Percentiles rank a stretch among this genome's conserved stretches.
phyloP scores from a whole-genome alignment of 2,888 invertebrate species.

The Ferdinandea cuprea region DNA sequence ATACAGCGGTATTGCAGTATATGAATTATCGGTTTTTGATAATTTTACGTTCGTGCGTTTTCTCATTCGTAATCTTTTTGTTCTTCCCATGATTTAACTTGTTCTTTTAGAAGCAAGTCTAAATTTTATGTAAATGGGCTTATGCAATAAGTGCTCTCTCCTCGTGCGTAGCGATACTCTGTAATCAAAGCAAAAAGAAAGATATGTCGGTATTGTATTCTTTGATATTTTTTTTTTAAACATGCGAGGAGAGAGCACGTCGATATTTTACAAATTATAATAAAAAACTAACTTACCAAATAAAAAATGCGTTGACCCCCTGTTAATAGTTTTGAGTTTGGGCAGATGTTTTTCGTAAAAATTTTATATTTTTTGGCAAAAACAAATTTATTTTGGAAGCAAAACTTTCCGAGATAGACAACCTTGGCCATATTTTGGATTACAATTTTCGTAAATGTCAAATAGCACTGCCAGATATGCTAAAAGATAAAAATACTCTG shows the following conservation, averaged over 20 bases:
- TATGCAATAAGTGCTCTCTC: constrained; percentile 58
- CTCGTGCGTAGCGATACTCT: constrained; percentile 39
- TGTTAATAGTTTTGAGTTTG: constrained; percentile 29
- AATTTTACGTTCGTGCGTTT: constrained; percentile 24
- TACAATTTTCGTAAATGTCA: constrained; percentile 21
- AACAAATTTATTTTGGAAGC: constrained; percentile 54
- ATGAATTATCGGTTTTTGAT: background rate
- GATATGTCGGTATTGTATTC: constrained; percentile 6
- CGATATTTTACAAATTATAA: background rate
- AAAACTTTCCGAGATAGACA: constrained; percentile 53
- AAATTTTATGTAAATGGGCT: constrained; percentile 21
- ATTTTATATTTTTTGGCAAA: constrained; percentile 45
- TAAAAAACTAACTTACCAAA: constrained; percentile 34
- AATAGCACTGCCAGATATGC: constrained; percentile 27
- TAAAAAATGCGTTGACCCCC: constrained; percentile 23
- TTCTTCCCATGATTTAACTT: constrained; percentile 54
- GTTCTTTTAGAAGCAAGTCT: background rate
- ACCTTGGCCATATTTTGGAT: constrained; percentile 59
- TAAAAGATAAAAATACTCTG: too few relatives aligned
- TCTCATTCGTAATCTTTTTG: constrained; percentile 54
- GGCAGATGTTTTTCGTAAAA: background rate
- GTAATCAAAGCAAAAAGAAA: constrained; percentile 61
- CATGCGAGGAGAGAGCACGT: constrained; percentile 70
- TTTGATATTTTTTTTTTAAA: constrained; percentile 32
- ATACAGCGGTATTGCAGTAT: constrained; percentile 71